Evolutionary conservation across 2,113 vertebrate genomes (phyloP).

Genomic region (Gnathonemus longibarbis): DNA sequence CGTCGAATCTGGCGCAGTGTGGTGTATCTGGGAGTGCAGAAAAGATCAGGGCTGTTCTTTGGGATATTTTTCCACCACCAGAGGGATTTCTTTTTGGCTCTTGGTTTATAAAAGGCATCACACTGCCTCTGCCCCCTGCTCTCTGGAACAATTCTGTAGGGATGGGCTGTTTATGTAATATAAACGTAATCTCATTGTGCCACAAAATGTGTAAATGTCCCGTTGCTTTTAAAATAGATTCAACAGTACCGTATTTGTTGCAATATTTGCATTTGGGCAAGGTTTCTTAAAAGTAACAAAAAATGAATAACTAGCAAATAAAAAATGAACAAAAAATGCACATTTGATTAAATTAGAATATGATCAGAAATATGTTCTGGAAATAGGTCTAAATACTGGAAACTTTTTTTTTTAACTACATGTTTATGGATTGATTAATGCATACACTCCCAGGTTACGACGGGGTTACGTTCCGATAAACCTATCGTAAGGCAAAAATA

Average conservation of each 20-base stretch:
- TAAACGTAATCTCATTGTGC: background rate
- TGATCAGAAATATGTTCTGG: background rate
- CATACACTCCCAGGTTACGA: background rate
- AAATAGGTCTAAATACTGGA: background rate
- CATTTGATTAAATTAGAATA: background rate
- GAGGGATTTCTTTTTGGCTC: background rate
- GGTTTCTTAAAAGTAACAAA: too few species aligned
- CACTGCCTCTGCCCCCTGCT: background rate
- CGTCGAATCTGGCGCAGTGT: background rate
- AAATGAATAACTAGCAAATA: too few species aligned
- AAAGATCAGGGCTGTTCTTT: background rate
- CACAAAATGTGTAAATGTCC: background rate
- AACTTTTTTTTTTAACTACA: background rate
- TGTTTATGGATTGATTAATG: background rate
- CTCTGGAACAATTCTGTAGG: background rate
- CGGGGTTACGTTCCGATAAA: too few species aligned
- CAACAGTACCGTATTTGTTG: background rate
- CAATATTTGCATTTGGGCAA: background rate
- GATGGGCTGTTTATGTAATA: background rate
- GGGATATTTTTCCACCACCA: background rate
- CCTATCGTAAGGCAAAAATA: too few species aligned
- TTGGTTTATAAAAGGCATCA: background rate
- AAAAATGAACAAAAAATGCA: background rate
- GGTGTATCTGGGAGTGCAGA: background rate
- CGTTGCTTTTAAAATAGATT: background rate